Conservation (phyloP, 2,113 vertebrate species). For the Callorhinus ursinus region DNA sequence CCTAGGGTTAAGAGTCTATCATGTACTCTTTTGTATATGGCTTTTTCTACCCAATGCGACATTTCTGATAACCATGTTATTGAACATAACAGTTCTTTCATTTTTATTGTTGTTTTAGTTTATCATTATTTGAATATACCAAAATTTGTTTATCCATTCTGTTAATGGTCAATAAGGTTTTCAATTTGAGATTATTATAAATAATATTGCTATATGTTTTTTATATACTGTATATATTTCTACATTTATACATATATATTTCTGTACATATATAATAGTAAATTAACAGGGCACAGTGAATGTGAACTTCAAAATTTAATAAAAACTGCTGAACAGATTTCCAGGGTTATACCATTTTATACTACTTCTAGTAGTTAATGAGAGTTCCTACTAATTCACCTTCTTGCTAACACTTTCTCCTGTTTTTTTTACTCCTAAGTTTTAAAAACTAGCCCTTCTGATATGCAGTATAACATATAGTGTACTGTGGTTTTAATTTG, state of each 20-base stretch:
- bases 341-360: background rate
- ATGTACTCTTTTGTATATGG: background rate
- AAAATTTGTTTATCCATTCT: background rate
- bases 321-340: background rate
- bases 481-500: background rate
- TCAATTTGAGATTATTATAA: background rate
- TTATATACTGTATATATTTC: background rate
- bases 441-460: background rate
- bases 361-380: background rate
- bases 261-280: background rate
- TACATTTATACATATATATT: background rate
- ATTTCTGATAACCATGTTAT: background rate
- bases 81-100: background rate
- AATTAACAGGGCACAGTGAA: background rate
- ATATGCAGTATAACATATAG: background rate
- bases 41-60: background rate
- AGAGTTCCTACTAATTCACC: background rate
- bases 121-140: background rate
- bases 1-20: too few relatives aligned
- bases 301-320: slow-evolving; percentile 19
- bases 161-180: background rate
- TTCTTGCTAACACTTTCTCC: background rate
- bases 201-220: background rate
- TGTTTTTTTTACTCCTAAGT: background rate
- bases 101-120: background rate